A percentile compares a stretch with the other conserved stretches of the same genome.
phyloP scores from a whole-genome alignment of 1,140 invertebrate species.

The Drosophila nikananu region DNA sequence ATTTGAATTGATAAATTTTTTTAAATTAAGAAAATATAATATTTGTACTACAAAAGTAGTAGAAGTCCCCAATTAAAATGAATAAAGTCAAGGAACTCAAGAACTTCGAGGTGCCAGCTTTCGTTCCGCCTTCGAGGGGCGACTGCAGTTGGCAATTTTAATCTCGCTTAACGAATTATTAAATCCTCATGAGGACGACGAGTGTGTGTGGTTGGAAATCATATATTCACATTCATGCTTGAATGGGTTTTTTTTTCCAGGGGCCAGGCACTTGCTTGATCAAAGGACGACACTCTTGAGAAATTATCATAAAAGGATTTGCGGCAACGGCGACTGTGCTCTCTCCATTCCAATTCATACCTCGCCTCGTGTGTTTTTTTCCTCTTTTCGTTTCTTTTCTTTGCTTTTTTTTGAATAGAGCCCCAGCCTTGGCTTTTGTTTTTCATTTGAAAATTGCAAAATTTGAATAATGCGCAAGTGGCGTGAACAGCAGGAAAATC shows the following conservation, averaged over 20 bases:
- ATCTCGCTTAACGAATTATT: slow-evolving; percentile 81
- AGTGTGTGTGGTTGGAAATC: slow-evolving; percentile 70
- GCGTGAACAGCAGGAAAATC: slow-evolving; percentile 63
- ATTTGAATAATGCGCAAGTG: slow-evolving; percentile 84
- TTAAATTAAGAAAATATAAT: not conserved
- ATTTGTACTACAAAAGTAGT: too few relatives aligned
- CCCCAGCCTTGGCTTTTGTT: slow-evolving; percentile 66
- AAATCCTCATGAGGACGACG: slow-evolving; percentile 66
- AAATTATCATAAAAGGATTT: slow-evolving; percentile 85
- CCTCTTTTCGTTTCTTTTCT: slow-evolving; percentile 2
- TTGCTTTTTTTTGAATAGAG: slow-evolving; percentile 66
- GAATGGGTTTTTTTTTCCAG: slow-evolving; percentile 73
- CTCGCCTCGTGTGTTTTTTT: slow-evolving; percentile 19
- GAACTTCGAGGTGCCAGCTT: slow-evolving; percentile 14
- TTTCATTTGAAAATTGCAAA: slow-evolving; percentile 75
- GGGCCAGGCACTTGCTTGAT: slow-evolving; percentile 76
- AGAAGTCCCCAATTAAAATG: not conserved
- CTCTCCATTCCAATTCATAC: slow-evolving; percentile 36
- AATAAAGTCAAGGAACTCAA: not conserved
- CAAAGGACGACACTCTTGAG: slow-evolving; percentile 85
- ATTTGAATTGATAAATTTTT: not conserved
- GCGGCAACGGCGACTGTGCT: slow-evolving; percentile 52
- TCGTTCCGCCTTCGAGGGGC: slow-evolving; percentile 1
- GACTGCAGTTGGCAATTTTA: slow-evolving; percentile 70
- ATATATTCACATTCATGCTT: slow-evolving; percentile 84